These are phyloP conservation scores for Thecophora atra DNA, from an alignment of 2,888 invertebrate genomes.

Conservation along the genomic window DNA sequence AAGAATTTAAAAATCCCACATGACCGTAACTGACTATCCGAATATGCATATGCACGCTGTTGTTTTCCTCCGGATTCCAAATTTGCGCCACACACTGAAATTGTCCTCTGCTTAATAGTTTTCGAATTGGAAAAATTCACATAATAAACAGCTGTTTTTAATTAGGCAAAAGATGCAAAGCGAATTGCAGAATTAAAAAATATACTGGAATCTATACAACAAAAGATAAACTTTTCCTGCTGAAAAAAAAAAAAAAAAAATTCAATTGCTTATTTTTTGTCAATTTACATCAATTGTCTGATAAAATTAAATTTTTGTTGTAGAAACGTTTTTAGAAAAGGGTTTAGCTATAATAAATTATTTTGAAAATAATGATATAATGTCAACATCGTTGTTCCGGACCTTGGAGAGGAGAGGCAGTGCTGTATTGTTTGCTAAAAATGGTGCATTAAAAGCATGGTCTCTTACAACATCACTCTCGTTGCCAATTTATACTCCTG, in stretches of 20 bases:
- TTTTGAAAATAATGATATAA: conserved; percentile 39
- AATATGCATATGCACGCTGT: too few species aligned
- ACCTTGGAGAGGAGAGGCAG: conserved; percentile 39
- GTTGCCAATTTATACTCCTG: not conserved
- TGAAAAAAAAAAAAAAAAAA: too few species aligned
- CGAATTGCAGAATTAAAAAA: too few species aligned
- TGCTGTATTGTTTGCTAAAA: conserved; percentile 39
- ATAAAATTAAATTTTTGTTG: not conserved
- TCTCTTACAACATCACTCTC: conserved; percentile 26
- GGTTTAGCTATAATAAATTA: not conserved
- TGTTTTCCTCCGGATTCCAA: too few species aligned
- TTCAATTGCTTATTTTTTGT: conserved; percentile 11
- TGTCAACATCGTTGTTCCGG: conserved; percentile 47
- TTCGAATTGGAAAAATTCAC: too few species aligned
- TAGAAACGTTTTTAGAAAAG: not conserved
- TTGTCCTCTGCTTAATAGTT: too few species aligned
- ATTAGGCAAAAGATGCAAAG: too few species aligned
- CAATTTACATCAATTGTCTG: not conserved
- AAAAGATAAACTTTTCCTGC: not conserved
- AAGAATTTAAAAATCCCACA: too few species aligned
- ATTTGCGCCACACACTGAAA: too few species aligned
- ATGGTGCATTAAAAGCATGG: conserved; percentile 37
- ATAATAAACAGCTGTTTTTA: too few species aligned
- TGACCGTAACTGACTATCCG: too few species aligned
- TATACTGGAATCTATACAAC: too few species aligned